Evolutionary conservation across 2,888 invertebrate genomes (phyloP).

Genomic region (Sialis lutaria): DNA sequence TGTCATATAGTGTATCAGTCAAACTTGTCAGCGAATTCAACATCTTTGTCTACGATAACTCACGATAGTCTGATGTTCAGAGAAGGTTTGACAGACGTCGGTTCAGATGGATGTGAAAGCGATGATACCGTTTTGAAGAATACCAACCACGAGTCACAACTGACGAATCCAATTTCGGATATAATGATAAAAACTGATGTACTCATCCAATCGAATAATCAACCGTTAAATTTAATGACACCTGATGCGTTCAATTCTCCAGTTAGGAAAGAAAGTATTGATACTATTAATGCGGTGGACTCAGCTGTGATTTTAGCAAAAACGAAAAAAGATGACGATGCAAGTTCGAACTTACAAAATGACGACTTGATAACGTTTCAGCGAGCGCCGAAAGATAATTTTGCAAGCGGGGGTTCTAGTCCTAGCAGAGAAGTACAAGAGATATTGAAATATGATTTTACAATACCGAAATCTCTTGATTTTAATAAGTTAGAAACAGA

Average conservation of each 20-base stretch:
- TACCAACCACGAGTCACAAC: not conserved
- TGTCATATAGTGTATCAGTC: conserved; percentile 50
- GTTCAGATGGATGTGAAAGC: not conserved
- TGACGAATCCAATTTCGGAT: conserved; percentile 1
- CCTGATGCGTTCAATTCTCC: conserved; percentile 67
- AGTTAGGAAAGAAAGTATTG: conserved; percentile 27
- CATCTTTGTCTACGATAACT: conserved; percentile 12
- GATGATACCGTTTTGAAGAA: conserved; percentile 3
- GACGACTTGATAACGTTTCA: conserved; percentile 1
- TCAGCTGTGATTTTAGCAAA: conserved; percentile 1
- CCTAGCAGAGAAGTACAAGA: conserved; percentile 81
- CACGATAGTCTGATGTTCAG: not conserved
- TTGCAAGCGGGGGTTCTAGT: conserved; percentile 70
- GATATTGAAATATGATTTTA: conserved; percentile 33
- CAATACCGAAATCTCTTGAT: conserved; percentile 30
- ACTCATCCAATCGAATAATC: conserved; percentile 18
- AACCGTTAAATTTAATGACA: conserved; percentile 59
- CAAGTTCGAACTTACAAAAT: not conserved
- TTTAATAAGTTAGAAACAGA: conserved; percentile 16
- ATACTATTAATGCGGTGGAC: conserved; percentile 15
- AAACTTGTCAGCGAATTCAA: conserved; percentile 16
- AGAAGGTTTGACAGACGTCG: conserved; percentile 7
- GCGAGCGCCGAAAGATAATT: conserved; percentile 21
- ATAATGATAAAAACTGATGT: conserved; percentile 14
- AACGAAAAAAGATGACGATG: not conserved